Evolutionary conservation across 2,797 vertebrate species (phyloP).

Genomic region (Potorous gilbertii): DNA sequence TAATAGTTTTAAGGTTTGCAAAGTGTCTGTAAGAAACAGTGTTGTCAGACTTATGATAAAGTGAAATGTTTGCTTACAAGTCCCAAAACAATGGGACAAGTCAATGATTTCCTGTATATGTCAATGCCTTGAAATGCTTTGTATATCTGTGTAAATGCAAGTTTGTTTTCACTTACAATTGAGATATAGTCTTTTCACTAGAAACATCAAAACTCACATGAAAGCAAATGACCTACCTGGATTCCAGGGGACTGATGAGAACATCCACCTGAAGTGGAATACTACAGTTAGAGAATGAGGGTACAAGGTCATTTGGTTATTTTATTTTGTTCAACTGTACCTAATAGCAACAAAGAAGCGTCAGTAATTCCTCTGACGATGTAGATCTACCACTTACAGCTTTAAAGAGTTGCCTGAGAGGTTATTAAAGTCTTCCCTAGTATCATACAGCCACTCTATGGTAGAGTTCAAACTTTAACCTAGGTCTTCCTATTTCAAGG

Average conservation of each 20-base stretch:
- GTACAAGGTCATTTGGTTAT: not conserved
- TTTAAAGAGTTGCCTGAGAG: not conserved
- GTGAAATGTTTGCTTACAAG: not conserved
- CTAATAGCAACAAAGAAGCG: not conserved
- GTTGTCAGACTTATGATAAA: not conserved
- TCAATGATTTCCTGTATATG: not conserved
- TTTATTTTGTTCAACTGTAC: not conserved
- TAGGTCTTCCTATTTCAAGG: not conserved
- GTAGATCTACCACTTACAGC: not conserved
- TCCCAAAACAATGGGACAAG: not conserved
- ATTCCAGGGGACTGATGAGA: not conserved
- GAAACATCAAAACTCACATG: not conserved
- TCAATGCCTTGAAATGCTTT: conserved; percentile 32
- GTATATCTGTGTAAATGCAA: conserved; percentile 28
- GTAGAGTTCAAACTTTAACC: not conserved
- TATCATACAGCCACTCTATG: too few relatives aligned
- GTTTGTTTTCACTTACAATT: not conserved
- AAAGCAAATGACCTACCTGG: not conserved
- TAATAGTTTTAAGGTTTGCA: not conserved
- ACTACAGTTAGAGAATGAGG: not conserved
- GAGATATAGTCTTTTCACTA: not conserved
- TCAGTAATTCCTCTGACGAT: not conserved
- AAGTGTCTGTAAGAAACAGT: not conserved
- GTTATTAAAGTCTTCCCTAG: not conserved
- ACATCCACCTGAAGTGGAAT: not conserved